Conservation (phyloP, 1,140 invertebrate genomes). For the Watersipora subatra region DNA sequence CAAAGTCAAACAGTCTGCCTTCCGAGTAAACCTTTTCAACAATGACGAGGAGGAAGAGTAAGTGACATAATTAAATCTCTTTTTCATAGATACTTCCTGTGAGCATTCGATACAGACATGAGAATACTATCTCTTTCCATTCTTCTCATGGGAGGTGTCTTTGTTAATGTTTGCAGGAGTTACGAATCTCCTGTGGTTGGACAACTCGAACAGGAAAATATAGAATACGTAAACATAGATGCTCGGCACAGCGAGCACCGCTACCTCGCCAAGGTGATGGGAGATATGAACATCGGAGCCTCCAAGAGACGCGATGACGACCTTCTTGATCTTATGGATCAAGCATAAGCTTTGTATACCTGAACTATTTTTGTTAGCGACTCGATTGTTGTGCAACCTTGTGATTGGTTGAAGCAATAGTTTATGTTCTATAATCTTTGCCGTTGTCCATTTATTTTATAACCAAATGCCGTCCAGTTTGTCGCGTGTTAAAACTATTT, state of each 20-base stretch:
- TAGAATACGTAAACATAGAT: background rate
- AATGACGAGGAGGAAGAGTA: constrained; percentile 37
- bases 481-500: no score
- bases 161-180: no score
- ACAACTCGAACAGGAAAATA: background rate
- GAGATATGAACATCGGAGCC: constrained; percentile 23
- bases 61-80: constrained; percentile 11
- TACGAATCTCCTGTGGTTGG: constrained; percentile 3
- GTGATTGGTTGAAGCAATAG: no score
- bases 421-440: no score
- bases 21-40: constrained; percentile 36
- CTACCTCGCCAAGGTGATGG: constrained; percentile 30
- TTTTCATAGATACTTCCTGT: background rate
- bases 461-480: no score
- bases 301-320: constrained; percentile 14
- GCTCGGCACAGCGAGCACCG: constrained; percentile 20
- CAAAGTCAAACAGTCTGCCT: constrained; percentile 19
- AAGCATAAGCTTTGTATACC: constrained; percentile 6
- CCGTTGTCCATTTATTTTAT: no score
- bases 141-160: no score
- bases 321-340: constrained; percentile 34
- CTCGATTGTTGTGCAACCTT: background rate
- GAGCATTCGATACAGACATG: background rate
- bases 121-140: no score
- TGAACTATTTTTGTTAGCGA: background rate